These are phyloP conservation scores for Actenoides hombroni DNA, from an alignment of 2,113 vertebrate genomes.

Conservation along the genomic window DNA sequence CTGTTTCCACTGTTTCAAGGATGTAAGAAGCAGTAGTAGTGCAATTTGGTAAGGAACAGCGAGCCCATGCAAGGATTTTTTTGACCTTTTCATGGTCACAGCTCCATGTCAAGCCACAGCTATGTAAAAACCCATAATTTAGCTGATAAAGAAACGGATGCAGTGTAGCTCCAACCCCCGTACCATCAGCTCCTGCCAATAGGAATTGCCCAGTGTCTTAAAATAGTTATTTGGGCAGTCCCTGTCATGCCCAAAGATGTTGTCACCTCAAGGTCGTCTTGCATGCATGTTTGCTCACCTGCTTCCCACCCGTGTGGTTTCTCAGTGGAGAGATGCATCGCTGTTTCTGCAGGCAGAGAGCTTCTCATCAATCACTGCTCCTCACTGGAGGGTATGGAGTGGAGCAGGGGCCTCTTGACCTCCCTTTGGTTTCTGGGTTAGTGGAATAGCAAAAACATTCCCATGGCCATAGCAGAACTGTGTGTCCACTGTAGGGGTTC, in stretches of 20 bases:
- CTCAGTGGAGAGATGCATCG: background rate
- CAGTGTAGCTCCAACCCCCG: background rate
- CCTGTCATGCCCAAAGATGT: background rate
- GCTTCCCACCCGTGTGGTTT: rapidly evolving
- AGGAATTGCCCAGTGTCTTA: background rate
- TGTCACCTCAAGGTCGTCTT: background rate
- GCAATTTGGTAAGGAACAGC: background rate
- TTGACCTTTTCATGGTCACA: background rate
- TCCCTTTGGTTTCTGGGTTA: background rate
- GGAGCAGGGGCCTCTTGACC: background rate
- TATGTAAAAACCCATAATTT: background rate
- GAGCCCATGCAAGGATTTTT: background rate
- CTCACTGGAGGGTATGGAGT: background rate
- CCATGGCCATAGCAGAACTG: background rate
- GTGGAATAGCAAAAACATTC: background rate
- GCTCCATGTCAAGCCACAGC: background rate
- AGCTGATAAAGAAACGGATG: background rate
- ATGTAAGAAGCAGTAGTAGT: background rate
- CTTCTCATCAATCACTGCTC: background rate
- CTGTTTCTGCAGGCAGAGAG: background rate
- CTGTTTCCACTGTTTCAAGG: background rate
- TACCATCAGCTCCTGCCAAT: background rate
- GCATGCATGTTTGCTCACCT: background rate
- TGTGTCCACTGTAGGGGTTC: background rate
- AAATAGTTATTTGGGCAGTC: background rate